Evolutionary conservation across 2,113 vertebrate genomes (phyloP).

Genomic region (Ramphastos sulfuratus): DNA sequence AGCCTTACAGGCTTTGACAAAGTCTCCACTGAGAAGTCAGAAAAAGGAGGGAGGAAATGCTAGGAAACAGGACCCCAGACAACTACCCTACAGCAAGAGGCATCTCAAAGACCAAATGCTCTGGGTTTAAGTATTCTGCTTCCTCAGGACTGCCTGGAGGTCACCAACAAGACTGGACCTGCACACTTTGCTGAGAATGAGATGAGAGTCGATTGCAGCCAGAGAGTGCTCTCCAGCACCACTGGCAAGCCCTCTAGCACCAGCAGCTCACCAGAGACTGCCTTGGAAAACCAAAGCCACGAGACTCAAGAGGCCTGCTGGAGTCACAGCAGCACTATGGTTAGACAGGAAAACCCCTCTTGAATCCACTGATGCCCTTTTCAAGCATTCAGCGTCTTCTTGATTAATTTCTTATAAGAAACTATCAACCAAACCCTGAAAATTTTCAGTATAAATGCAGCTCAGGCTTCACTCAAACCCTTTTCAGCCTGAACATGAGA

Average conservation of each 20-base stretch:
- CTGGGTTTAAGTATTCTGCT: not conserved
- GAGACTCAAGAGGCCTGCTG: not conserved
- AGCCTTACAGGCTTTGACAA: not conserved
- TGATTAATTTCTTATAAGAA: not conserved
- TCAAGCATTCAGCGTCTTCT: not conserved
- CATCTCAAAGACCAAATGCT: constrained; percentile 7
- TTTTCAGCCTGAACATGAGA: not conserved
- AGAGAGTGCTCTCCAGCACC: not conserved
- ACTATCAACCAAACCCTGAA: not conserved
- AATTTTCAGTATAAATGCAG: not conserved
- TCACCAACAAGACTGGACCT: not conserved
- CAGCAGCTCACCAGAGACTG: not conserved
- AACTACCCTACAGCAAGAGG: not conserved
- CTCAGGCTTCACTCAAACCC: not conserved
- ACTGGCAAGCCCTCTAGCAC: not conserved
- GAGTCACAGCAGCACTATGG: not conserved
- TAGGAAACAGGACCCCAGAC: not conserved
- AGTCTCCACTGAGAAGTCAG: not conserved
- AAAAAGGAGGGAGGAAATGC: not conserved
- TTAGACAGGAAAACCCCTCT: not conserved
- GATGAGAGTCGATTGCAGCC: not conserved
- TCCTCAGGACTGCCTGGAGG: not conserved
- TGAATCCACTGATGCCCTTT: not conserved
- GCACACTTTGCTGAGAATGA: not conserved
- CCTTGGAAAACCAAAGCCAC: not conserved